Evolutionary conservation across 2,113 vertebrate genomes (phyloP).

Genomic region (Turdus rufiventris): DNA sequence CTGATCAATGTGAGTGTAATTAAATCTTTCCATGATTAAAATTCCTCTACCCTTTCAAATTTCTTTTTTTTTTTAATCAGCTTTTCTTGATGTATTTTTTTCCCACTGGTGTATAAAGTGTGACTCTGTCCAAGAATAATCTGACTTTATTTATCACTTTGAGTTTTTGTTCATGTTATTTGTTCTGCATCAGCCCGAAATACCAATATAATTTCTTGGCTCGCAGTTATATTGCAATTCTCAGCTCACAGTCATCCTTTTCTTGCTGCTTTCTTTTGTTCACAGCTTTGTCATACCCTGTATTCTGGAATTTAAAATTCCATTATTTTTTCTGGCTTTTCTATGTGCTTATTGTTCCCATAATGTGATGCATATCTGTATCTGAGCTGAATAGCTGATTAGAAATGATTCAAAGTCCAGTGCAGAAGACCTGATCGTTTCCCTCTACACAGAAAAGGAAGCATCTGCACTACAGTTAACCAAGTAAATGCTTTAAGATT

Average conservation of each 20-base stretch:
- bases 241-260: neutral
- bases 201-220: slow-evolving; percentile 13
- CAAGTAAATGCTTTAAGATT: neutral
- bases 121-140: neutral
- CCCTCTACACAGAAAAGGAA: neutral
- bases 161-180: slow-evolving; percentile 16
- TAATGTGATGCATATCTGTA: neutral
- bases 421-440: neutral
- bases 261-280: neutral
- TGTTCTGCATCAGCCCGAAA: slow-evolving; percentile 39
- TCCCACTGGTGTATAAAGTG: neutral
- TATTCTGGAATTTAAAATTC: neutral
- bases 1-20: slow-evolving; percentile 56
- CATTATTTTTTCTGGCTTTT: slow-evolving; percentile 8
- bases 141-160: slow-evolving; percentile 36
- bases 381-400: slow-evolving; percentile 15
- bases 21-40: slow-evolving; percentile 63
- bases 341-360: neutral
- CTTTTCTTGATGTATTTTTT: slow-evolving; percentile 49
- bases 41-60: slow-evolving; percentile 27
- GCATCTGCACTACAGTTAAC: neutral
- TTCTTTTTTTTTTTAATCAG: slow-evolving; percentile 17
- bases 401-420: neutral
- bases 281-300: neutral
- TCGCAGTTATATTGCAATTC: neutral